Evolutionary conservation across 1,140 invertebrate genomes (phyloP).

Genomic region (Drosophila miranda): DNA sequence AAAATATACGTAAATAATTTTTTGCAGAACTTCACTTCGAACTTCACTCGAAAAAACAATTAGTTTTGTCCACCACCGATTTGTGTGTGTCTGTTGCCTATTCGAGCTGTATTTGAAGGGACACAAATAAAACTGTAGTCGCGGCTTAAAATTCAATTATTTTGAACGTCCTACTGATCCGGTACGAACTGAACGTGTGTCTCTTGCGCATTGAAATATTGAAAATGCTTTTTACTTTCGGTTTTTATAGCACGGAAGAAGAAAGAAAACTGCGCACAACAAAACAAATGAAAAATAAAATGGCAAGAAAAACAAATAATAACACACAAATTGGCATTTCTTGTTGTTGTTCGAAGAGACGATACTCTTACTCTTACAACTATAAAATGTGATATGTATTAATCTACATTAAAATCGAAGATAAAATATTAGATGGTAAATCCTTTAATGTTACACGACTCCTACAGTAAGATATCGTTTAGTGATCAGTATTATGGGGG

Average conservation of each 20-base stretch:
- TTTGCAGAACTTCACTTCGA: constrained; percentile 18
- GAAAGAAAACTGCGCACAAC: constrained; percentile 76
- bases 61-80: neutral
- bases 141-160: neutral
- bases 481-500: too few relatives aligned
- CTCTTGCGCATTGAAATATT: constrained; percentile 75
- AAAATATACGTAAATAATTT: too few relatives aligned
- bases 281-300: constrained; percentile 68
- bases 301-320: constrained; percentile 50
- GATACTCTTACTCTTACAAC: too few relatives aligned
- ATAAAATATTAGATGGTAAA: too few relatives aligned
- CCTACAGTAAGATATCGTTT: too few relatives aligned
- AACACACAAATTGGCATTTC: constrained; percentile 38
- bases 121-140: neutral
- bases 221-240: constrained; percentile 75
- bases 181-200: constrained; percentile 58
- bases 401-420: too few relatives aligned
- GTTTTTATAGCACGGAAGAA: constrained; percentile 78
- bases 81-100: neutral
- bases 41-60: constrained; percentile 34
- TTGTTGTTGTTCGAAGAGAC: neutral
- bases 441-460: too few relatives aligned
- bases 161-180: constrained; percentile 30
- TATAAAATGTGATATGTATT: too few relatives aligned
- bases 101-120: constrained; percentile 1